phyloP scores from a whole-genome alignment of 92 coral and sea anemone genomes.

The Ricordea florida region DNA sequence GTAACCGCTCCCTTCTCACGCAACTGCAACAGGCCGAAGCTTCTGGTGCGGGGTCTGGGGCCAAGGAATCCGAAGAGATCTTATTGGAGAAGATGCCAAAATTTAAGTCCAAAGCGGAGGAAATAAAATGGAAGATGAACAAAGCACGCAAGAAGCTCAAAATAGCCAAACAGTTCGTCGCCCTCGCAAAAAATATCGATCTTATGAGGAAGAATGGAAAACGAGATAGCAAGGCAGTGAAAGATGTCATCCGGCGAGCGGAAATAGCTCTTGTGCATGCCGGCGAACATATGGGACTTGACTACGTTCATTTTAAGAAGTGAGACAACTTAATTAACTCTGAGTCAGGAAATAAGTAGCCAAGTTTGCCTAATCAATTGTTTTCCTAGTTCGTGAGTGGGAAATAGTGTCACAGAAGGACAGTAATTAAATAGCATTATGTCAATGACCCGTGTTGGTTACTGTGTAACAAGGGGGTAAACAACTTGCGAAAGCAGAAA shows the following conservation, averaged over 20 bases:
- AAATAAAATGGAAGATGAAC: slow-evolving; percentile 88
- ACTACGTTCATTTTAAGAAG: slow-evolving; percentile 85
- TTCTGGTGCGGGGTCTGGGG: slow-evolving; percentile 36
- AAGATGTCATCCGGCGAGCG: slow-evolving; percentile 78
- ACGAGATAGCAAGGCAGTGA: slow-evolving; percentile 50
- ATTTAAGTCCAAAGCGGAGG: slow-evolving; percentile 66
- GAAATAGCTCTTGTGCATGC: slow-evolving; percentile 80
- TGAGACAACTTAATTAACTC: too few relatives aligned
- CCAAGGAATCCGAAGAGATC: slow-evolving; percentile 1
- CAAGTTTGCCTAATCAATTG: too few relatives aligned
- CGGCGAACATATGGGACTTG: slow-evolving; percentile 93
- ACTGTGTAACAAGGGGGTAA: too few relatives aligned
- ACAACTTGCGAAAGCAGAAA: too few relatives aligned
- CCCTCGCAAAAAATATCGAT: slow-evolving; percentile 70
- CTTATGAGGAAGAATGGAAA: slow-evolving; percentile 40
- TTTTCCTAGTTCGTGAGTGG: too few relatives aligned
- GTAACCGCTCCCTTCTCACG: slow-evolving; percentile 30
- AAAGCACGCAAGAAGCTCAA: slow-evolving; percentile 79
- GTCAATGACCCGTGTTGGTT: too few relatives aligned
- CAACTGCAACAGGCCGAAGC: slow-evolving; percentile 55
- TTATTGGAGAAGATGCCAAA: slow-evolving; percentile 50
- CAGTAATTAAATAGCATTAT: too few relatives aligned
- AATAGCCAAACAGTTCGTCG: slow-evolving; percentile 81
- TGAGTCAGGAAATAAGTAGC: too few relatives aligned
- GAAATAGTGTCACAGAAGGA: too few relatives aligned